Evolutionary conservation across 2,888 invertebrate genomes (phyloP), one percentile per base, ranked within the genome.

Genomic region (Brachyptera putata): DNA sequence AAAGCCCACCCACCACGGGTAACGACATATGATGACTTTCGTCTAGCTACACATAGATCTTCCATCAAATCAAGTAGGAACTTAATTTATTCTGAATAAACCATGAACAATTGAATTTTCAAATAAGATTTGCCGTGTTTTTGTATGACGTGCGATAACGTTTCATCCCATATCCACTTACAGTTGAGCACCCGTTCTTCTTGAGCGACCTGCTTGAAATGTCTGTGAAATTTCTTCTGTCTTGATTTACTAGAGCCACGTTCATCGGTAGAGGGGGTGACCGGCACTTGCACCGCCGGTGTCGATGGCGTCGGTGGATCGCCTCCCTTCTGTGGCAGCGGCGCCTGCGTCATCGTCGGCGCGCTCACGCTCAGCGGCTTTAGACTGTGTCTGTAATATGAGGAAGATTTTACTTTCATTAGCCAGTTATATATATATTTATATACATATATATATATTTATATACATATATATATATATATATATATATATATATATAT

Each of bases 181-280:
- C 88, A 90, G 75, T 92, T 91, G 69, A 94, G 83, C 67, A 93
- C 89, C 70, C 84, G 84, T 76, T 94, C 93, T 70, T 91, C 89
- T 21, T 85, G 84, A 48, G 89, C 85, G 67, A 92, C 90, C 71
- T 75, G 72, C 66, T 86, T 86, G 77, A 94, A 93, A 75, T 92
- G 89, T 65, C 92, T 81, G 72, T 89, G 87, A 76, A 94, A 94
- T 76, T 93, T 93, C 76, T 92, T 91, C 76, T 92, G 91, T 43
- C 91, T 79, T 50, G 88, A 83, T 72, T 87, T 87, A 72, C 84
- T 85, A 46, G 84, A 84, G 67, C 79, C 79, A 66, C 78, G 77
- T 56, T 76, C 76, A 41, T 71, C 70, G 67, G 75, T 72, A 59
- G 72, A 70, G 66, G 74, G 50, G 2, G 50, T 50, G 30, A n/a